Conservation (phyloP, 2,888 invertebrate genomes). For the Eristalinus sepulchralis region DNA sequence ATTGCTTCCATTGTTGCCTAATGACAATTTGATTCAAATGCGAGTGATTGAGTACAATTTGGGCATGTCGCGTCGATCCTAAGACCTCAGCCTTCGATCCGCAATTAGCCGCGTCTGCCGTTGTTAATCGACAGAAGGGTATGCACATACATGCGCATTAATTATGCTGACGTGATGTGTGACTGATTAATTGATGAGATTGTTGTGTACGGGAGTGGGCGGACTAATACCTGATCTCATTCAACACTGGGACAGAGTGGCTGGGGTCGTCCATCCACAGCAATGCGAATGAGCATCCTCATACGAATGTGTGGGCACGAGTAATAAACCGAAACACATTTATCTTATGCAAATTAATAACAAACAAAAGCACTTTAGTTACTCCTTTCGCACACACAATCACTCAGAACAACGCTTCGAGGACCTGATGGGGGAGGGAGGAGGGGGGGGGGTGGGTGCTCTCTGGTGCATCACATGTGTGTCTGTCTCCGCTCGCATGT, state of each 20-base stretch:
- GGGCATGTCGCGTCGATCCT: background rate
- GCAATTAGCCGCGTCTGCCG: background rate
- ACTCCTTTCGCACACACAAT: background rate
- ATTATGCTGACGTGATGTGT: slow-evolving; percentile 51
- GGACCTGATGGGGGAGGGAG: background rate
- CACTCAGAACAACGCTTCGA: background rate
- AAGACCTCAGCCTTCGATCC: background rate
- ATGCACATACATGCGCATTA: slow-evolving; percentile 28
- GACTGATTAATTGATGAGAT: slow-evolving; percentile 60
- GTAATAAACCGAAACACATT: slow-evolving; percentile 55
- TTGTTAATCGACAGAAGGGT: background rate
- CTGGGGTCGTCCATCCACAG: slow-evolving; percentile 7
- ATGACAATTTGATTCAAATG: slow-evolving; percentile 36
- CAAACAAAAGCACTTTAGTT: slow-evolving; percentile 68
- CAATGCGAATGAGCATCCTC: slow-evolving; percentile 35
- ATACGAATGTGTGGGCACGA: slow-evolving; percentile 40
- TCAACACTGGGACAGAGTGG: slow-evolving; percentile 21
- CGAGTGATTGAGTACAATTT: slow-evolving; percentile 2
- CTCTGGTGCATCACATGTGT: background rate
- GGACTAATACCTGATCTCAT: slow-evolving; percentile 35
- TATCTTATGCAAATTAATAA: slow-evolving; percentile 67
- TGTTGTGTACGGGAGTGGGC: background rate
- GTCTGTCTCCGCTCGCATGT: background rate
- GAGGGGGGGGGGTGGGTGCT: background rate
- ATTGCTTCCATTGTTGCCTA: slow-evolving; percentile 9